Percentiles rank a stretch among this genome's conserved stretches.
Conservation (phyloP, 2,113 vertebrate species). For the Phasianus colchicus region DNA sequence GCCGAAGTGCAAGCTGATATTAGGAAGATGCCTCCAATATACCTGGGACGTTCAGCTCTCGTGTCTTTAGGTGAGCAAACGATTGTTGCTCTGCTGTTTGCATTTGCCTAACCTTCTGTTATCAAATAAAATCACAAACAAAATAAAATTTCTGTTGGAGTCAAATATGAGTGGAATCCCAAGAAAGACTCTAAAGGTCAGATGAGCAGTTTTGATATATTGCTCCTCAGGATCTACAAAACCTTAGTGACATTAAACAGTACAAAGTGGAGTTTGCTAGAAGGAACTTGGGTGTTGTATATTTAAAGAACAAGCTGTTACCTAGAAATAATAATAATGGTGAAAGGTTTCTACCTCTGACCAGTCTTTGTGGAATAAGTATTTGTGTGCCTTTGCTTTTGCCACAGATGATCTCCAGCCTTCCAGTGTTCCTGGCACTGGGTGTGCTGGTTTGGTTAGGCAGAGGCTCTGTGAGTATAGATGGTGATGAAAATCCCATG, state of each 20-base stretch:
- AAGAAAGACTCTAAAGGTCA: constrained; percentile 50
- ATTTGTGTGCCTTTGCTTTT: not conserved
- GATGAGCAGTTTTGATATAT: constrained; percentile 36
- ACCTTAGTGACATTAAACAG: constrained; percentile 53
- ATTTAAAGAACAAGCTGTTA: not conserved
- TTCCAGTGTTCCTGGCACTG: not conserved
- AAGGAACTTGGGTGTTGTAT: not conserved
- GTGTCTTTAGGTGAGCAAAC: not conserved
- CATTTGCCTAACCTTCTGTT: constrained; percentile 47
- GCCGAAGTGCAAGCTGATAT: not conserved
- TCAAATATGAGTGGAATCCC: constrained; percentile 49
- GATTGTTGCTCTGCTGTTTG: constrained; percentile 37
- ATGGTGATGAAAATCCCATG: not conserved
- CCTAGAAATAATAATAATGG: not conserved
- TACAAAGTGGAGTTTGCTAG: not conserved
- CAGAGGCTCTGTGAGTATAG: not conserved
- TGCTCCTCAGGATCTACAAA: not conserved
- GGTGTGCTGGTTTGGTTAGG: not conserved
- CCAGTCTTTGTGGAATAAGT: not conserved
- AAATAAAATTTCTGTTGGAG: constrained; percentile 29
- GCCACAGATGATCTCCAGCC: not conserved
- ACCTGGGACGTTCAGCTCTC: fast-evolving
- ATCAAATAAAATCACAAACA: constrained; percentile 51
- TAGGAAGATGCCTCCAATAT: not conserved
- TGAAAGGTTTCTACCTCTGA: not conserved